These are phyloP conservation scores for Sebastes elongatus DNA, from an alignment of 2,797 vertebrate genomes.

Conservation along the genomic window DNA sequence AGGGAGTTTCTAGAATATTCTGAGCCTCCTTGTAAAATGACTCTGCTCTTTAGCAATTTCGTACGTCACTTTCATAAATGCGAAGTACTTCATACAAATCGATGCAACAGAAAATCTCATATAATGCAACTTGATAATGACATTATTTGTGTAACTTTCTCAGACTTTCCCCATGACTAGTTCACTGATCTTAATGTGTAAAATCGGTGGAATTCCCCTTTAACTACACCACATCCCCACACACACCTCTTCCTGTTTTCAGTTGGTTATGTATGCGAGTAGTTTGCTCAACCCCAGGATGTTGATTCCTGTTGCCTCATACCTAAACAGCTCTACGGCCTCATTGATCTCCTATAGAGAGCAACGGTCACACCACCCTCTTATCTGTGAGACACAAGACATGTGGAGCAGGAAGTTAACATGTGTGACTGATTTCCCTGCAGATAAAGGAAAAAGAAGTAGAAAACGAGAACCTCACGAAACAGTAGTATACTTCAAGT, in stretches of 20 bases:
- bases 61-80: neutral
- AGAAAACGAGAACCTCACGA: neutral
- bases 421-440: neutral
- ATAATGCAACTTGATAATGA: neutral
- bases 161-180: neutral
- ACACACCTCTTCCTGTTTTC: conserved; percentile 71
- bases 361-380: neutral
- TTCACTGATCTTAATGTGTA: conserved; percentile 31
- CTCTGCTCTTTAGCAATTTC: neutral
- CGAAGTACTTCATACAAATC: neutral
- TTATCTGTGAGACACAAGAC: conserved; percentile 26
- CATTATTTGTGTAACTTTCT: neutral
- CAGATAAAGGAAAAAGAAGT: conserved; percentile 2
- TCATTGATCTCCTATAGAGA: conserved; percentile 10
- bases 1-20: conserved; percentile 6
- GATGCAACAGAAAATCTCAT: neutral
- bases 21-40: neutral
- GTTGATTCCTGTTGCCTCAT: conserved; percentile 40
- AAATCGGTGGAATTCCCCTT: conserved; percentile 65
- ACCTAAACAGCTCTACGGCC: conserved; percentile 6
- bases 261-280: conserved; percentile 50
- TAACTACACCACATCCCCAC: neutral
- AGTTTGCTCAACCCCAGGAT: conserved; percentile 46
- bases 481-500: too few species aligned
- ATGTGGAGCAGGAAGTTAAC: conserved; percentile 14